phyloP scores from a whole-genome alignment of 2,888 invertebrate species.

The Slavum lentiscoides region DNA sequence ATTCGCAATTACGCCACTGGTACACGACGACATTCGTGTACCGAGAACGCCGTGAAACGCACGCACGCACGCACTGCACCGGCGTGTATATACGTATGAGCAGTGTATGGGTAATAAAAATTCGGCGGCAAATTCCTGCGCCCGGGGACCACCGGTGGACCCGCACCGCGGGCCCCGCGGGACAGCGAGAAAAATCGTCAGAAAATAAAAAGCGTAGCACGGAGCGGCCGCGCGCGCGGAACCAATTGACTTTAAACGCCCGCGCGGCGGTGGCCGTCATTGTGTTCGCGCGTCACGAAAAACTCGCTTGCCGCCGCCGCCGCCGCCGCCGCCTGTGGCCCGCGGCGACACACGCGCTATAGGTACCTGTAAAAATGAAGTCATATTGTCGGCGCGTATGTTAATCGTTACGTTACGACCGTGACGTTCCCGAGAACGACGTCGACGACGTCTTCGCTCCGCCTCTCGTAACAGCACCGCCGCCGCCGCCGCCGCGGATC shows the following conservation, averaged over 20 bases:
- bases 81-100: too few relatives aligned
- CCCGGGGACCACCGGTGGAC: background rate
- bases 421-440: background rate
- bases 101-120: too few relatives aligned
- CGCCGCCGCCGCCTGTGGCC: background rate
- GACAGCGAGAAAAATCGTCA: background rate
- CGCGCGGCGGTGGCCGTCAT: background rate
- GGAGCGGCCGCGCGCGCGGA: constrained; percentile 19
- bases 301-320: constrained; percentile 25
- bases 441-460: background rate
- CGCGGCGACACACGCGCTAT: too few relatives aligned
- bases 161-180: background rate
- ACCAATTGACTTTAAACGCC: constrained; percentile 48
- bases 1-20: too few relatives aligned
- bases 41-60: too few relatives aligned
- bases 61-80: too few relatives aligned
- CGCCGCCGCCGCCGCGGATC: too few relatives aligned
- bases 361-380: too few relatives aligned
- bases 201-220: background rate
- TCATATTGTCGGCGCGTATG: too few relatives aligned
- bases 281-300: constrained; percentile 29
- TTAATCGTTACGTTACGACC: too few relatives aligned
- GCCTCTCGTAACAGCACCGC: background rate
- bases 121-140: too few relatives aligned
- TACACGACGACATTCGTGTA: too few relatives aligned